Base-by-base conservation (phyloP, 2,888 invertebrate species). In the Athripsodes cinereus region DNA sequence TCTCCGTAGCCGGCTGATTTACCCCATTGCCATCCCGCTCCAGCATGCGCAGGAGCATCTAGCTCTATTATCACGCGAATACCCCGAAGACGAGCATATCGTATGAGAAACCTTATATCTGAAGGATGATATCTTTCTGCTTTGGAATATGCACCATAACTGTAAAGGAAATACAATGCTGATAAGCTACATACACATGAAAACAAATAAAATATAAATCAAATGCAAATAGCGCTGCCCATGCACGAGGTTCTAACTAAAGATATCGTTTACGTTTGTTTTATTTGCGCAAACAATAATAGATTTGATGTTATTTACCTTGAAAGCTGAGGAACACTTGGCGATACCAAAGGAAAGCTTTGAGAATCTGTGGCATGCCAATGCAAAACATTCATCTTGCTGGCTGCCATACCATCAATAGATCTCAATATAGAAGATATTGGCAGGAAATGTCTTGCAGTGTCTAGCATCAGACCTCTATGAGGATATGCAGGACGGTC, bases 291-390 rank as follows among this genome's bases (percentile, higher is more conserved):
- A 20, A 47, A 3, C 8, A 47, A 19, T 10, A 47, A 40, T 40
- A 19, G 21, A 20, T 19, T 6, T 47, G 13, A 16, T 46, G 46
- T 16, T 46, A 77, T 79, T 66, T 74, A 89, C 82, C 80, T 82
- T 1, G 88, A 82, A 74, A 92, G 81, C 66, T 87, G 84, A 0
- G 90, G 91, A 19, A 88, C 82, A 44, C 85, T 78, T n/a, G 79
- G 78, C 0, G 88, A 85, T 67, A 89, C 87, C 67, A 94, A 78
- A 0, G 96, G 96, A 72, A 96, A 96, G 66, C 95, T 94, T 65
- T 96, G 95, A 1, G 92, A 85, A 72, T 96, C 96, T 0, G 90
- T 89, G 0, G 86, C 86, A 69, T 92, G 92, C 95, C 96, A 96
- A 69, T 96, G 96, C 48, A 96, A 83, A 0, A 93, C 90, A 69